These are phyloP conservation scores for Pholis gunnellus DNA, from an alignment of 2,113 vertebrate species.

Conservation along the genomic window DNA sequence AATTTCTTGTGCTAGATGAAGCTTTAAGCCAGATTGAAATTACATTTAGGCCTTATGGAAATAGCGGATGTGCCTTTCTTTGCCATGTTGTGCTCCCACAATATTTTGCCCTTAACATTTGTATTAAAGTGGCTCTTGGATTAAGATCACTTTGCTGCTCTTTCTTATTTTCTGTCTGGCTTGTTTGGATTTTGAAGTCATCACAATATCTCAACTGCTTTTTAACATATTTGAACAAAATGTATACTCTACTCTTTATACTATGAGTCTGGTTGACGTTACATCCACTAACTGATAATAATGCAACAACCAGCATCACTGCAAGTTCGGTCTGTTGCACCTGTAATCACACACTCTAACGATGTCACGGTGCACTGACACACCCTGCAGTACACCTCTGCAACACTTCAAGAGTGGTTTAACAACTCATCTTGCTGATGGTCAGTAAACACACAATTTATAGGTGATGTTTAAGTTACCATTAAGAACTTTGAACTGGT, in stretches of 20 bases:
- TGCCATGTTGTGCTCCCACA: slow-evolving; percentile 51
- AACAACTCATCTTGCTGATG: too few relatives aligned
- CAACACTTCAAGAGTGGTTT: too few relatives aligned
- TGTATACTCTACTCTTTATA: background rate
- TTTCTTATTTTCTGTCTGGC: background rate
- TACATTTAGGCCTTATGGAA: slow-evolving; percentile 40
- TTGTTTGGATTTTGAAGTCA: background rate
- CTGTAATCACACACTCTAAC: background rate
- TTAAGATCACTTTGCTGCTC: background rate
- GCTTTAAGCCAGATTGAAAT: slow-evolving; percentile 28
- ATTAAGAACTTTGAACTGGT: background rate
- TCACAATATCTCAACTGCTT: background rate
- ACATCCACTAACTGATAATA: background rate
- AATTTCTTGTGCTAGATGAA: slow-evolving; percentile 28
- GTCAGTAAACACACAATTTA: background rate
- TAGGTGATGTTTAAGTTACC: background rate
- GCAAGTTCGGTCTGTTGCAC: background rate
- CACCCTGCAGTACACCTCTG: background rate
- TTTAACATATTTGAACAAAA: background rate
- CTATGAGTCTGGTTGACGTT: background rate
- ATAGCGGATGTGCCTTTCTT: slow-evolving; percentile 65
- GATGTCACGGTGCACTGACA: background rate
- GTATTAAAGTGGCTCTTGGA: slow-evolving; percentile 68
- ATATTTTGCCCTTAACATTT: slow-evolving; percentile 60
- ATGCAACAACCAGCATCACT: background rate